Conservation (phyloP, 2,888 invertebrate species). For the Leptinotarsa haldemani region DNA sequence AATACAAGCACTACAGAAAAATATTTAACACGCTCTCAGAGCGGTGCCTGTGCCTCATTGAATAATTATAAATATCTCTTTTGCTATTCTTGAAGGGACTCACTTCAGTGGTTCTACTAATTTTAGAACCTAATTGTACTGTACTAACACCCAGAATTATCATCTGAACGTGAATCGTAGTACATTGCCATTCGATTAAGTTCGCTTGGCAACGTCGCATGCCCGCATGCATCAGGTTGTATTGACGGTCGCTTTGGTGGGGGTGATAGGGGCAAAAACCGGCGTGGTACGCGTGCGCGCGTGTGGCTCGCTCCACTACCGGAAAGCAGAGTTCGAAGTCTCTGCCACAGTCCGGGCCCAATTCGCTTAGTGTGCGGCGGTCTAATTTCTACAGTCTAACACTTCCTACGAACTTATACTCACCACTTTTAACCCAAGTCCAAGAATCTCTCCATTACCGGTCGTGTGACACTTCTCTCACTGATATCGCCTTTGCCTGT, state of each 20-base stretch:
- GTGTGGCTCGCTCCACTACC: slow-evolving; percentile 42
- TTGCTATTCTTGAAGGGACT: too few relatives aligned
- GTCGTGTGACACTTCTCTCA: slow-evolving; percentile 19
- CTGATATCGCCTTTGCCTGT: slow-evolving; percentile 35
- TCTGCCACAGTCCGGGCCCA: slow-evolving; percentile 69
- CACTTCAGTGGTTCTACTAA: too few relatives aligned
- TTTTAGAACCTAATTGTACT: too few relatives aligned
- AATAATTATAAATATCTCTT: too few relatives aligned
- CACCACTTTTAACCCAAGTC: slow-evolving; percentile 61
- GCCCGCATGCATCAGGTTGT: slow-evolving; percentile 64
- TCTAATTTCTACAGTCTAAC: slow-evolving; percentile 63
- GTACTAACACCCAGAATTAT: neutral
- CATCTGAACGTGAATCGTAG: neutral
- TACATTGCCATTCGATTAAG: neutral
- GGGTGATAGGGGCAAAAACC: slow-evolving; percentile 45
- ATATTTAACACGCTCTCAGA: too few relatives aligned
- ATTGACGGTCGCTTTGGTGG: slow-evolving; percentile 55
- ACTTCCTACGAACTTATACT: slow-evolving; percentile 61
- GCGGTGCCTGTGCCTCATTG: too few relatives aligned
- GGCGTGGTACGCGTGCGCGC: slow-evolving; percentile 40
- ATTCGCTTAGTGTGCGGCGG: slow-evolving; percentile 72
- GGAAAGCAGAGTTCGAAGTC: slow-evolving; percentile 56
- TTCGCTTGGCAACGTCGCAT: slow-evolving; percentile 38
- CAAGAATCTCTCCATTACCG: slow-evolving; percentile 34
- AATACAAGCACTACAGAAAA: too few relatives aligned